A percentile compares a stretch with the other conserved stretches of the same genome.
phyloP scores from a whole-genome alignment of 2,888 invertebrate species.

The Pandemis corylana region DNA sequence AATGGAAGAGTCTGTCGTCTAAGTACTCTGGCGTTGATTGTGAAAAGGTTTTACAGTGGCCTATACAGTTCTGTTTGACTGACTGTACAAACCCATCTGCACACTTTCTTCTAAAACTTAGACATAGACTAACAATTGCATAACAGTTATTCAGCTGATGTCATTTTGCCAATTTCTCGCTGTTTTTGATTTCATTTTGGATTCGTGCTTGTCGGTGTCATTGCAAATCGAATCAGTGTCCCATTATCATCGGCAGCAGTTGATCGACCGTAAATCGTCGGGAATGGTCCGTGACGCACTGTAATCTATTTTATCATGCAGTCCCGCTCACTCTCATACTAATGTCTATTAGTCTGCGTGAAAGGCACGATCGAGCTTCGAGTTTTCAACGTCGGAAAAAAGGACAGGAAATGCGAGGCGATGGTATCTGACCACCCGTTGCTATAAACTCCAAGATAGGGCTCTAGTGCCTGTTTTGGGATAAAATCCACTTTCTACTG shows the following conservation, averaged over 20 bases:
- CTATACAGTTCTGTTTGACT: too few relatives aligned
- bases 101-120: not conserved
- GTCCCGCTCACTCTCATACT: too few relatives aligned
- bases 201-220: constrained; percentile 5
- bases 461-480: constrained; percentile 31
- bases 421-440: constrained; percentile 24
- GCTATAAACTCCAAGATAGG: constrained; percentile 20
- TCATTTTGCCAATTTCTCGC: constrained; percentile 27
- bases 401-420: constrained; percentile 11
- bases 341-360: too few relatives aligned
- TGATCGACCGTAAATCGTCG: constrained; percentile 49
- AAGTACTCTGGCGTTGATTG: too few relatives aligned
- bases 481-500: constrained; percentile 31
- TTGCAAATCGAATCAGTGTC: constrained; percentile 36
- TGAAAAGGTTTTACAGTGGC: too few relatives aligned
- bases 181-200: constrained; percentile 15
- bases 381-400: too few relatives aligned
- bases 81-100: too few relatives aligned
- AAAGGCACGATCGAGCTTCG: too few relatives aligned
- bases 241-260: constrained; percentile 43
- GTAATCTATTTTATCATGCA: too few relatives aligned
- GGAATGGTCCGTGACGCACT: constrained; percentile 49
- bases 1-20: too few relatives aligned
- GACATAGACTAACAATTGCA: not conserved
- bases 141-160: not conserved